Evolutionary conservation across 2,113 vertebrate species (phyloP).

Genomic region (Sterna hirundo): DNA sequence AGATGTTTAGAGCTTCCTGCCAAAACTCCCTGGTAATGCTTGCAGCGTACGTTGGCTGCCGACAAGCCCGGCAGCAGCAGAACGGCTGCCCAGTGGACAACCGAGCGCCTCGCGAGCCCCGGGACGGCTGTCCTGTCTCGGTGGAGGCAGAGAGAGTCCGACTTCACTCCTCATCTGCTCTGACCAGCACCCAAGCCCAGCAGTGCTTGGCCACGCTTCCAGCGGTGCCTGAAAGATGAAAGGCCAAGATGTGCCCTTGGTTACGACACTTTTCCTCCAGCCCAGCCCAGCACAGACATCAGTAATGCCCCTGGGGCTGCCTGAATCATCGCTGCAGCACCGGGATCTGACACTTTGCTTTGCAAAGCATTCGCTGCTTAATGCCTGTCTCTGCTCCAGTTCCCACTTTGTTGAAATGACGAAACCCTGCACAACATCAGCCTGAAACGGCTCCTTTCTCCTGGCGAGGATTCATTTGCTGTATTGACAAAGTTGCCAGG

Average conservation of each 20-base stretch:
- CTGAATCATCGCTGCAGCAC: background rate
- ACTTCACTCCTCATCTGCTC: background rate
- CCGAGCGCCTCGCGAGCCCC: background rate
- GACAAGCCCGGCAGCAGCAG: background rate
- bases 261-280: background rate
- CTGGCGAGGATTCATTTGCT: background rate
- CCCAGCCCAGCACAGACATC: background rate
- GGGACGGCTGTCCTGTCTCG: fast-evolving
- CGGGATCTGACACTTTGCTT: background rate
- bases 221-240: background rate
- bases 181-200: background rate
- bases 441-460: background rate
- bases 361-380: background rate
- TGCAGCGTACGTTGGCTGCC: background rate
- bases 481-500: conserved; percentile 29
- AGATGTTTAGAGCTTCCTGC: background rate
- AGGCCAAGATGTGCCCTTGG: background rate
- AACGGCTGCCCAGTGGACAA: background rate
- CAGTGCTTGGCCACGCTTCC: background rate
- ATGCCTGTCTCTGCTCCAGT: background rate
- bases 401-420: background rate
- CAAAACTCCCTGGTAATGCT: background rate
- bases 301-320: background rate
- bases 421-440: background rate
- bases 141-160: background rate